These are phyloP conservation scores for Ennomos quercinarius DNA, from an alignment of 2,888 invertebrate genomes.

Conservation along the genomic window DNA sequence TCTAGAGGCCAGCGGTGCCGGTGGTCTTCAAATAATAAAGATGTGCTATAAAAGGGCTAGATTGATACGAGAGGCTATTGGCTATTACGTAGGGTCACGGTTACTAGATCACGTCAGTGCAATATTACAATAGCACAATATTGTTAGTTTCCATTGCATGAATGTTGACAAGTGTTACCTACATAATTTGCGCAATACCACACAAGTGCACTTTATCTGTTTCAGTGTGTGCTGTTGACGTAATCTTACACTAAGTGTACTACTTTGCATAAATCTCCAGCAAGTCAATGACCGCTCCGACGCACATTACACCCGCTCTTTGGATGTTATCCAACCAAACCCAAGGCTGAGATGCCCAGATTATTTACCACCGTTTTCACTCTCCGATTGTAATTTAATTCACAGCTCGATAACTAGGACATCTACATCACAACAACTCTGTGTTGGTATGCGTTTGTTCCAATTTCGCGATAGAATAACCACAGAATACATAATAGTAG, in stretches of 20 bases:
- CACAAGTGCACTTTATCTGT: conserved; percentile 23
- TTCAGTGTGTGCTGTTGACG: conserved; percentile 18
- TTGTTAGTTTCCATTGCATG: neutral
- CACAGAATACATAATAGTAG: neutral
- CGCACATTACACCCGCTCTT: conserved; percentile 38
- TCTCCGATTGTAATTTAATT: conserved; percentile 21
- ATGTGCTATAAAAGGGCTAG: no score
- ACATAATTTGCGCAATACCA: conserved; percentile 14
- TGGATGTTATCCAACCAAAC: conserved; percentile 56
- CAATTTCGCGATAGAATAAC: conserved; percentile 29
- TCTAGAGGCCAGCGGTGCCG: no score
- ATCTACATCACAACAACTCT: conserved; percentile 14
- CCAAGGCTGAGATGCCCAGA: conserved; percentile 26
- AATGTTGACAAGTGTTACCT: conserved; percentile 3
- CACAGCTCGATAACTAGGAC: conserved; percentile 14
- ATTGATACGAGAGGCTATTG: no score
- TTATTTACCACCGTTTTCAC: conserved; percentile 24
- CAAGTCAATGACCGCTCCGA: conserved; percentile 57
- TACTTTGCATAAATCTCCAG: conserved; percentile 52
- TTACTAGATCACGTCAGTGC: no score
- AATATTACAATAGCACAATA: no score
- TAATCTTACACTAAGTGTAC: conserved; percentile 16
- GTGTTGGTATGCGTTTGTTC: conserved; percentile 36
- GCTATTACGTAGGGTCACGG: no score
- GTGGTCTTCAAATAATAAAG: no score